These are phyloP conservation scores for Phenganax subtilis DNA, from an alignment of 92 coral and sea anemone species.

Conservation along the genomic window DNA sequence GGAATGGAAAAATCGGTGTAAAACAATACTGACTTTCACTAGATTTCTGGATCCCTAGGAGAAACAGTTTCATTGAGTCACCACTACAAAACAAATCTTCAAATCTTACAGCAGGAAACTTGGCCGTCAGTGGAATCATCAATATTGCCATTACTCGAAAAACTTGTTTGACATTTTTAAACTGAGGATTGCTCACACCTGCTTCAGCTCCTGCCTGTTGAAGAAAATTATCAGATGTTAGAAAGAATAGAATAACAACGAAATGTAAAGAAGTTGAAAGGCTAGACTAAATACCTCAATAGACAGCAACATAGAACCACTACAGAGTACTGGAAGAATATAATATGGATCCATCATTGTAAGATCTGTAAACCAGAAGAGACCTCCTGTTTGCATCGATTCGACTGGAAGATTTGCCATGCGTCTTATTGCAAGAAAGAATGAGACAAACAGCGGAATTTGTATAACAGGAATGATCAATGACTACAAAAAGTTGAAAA, in stretches of 20 bases:
- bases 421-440: constrained; percentile 75
- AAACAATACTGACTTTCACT: too few relatives aligned
- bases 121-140: constrained; percentile 84
- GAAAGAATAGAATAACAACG: not conserved
- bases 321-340: constrained; percentile 76
- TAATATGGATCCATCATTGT: constrained; percentile 81
- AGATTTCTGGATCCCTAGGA: too few relatives aligned
- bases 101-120: constrained; percentile 80
- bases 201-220: constrained; percentile 78
- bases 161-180: constrained; percentile 74
- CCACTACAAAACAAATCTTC: not conserved
- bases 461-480: constrained; percentile 71
- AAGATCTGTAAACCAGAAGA: constrained; percentile 84
- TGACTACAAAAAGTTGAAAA: constrained; percentile 59
- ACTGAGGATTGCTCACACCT: constrained; percentile 76
- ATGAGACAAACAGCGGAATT: constrained; percentile 78
- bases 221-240: not conserved
- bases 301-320: constrained; percentile 86
- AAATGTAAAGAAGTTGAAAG: not conserved
- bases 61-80: not conserved
- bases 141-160: constrained; percentile 67
- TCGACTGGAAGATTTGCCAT: constrained; percentile 94
- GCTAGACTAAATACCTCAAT: constrained; percentile 57
- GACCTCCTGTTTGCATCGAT: constrained; percentile 75
- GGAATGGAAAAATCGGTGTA: not conserved